Evolutionary conservation across 2,113 vertebrate genomes (phyloP).

Genomic region (Lagopus muta): DNA sequence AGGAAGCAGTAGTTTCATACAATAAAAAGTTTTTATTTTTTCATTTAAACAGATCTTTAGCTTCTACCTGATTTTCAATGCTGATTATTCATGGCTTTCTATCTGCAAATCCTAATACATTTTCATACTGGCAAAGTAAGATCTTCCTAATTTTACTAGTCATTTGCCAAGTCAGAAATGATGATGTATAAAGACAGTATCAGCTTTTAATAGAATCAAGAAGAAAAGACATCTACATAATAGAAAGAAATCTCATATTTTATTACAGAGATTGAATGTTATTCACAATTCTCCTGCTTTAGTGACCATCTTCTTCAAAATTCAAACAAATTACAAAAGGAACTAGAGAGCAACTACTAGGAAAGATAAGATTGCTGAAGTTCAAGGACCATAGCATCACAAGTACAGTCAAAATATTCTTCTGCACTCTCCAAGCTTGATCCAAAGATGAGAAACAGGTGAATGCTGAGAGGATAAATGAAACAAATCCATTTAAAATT

Average conservation of each 20-base stretch:
- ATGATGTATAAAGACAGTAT: neutral
- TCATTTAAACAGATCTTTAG: neutral
- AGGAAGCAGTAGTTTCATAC: neutral
- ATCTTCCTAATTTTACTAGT: neutral
- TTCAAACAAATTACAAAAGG: neutral
- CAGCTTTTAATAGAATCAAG: neutral
- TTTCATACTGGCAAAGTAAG: neutral
- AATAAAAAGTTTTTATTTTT: neutral
- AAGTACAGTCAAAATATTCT: neutral
- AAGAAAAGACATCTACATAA: neutral
- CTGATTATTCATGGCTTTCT: neutral
- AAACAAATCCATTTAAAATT: slow-evolving; percentile 45
- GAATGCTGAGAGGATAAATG: neutral
- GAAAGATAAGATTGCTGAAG: neutral
- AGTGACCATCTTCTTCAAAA: neutral
- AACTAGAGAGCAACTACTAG: neutral
- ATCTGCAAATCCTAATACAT: neutral
- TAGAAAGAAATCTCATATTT: neutral
- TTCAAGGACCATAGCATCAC: neutral
- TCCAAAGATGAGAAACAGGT: neutral
- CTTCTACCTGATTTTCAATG: neutral
- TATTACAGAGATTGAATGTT: neutral
- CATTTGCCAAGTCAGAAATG: neutral
- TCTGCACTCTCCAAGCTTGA: neutral
- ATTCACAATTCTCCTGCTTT: neutral